phyloP scores from a whole-genome alignment of 2,888 invertebrate species.

The Keiferia lycopersicella region DNA sequence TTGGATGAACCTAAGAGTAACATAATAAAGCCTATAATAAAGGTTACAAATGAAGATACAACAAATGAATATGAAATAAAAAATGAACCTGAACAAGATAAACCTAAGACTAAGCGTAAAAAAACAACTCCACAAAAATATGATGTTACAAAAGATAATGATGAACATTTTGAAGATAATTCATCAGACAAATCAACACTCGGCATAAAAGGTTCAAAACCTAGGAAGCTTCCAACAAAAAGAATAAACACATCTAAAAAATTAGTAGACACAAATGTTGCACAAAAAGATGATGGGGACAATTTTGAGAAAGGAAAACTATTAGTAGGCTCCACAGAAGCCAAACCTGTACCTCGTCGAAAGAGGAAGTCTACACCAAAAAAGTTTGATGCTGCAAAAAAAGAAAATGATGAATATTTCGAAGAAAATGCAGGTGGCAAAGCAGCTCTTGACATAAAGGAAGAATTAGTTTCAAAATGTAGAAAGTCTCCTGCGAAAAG shows the following conservation, averaged over 20 bases:
- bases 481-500: constrained; percentile 25
- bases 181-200: neutral
- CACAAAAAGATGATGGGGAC: neutral
- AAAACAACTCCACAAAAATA: neutral
- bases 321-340: neutral
- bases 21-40: constrained; percentile 34
- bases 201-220: neutral
- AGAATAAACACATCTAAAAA: constrained; percentile 8
- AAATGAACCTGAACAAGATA: neutral
- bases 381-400: neutral
- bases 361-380: neutral
- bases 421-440: neutral
- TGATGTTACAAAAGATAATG: neutral
- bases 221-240: constrained; percentile 23
- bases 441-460: neutral
- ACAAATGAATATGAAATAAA: neutral
- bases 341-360: neutral
- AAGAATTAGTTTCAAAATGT: neutral
- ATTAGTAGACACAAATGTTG: neutral
- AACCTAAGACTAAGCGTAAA: neutral
- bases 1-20: constrained; percentile 26
- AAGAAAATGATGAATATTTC: neutral
- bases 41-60: constrained; percentile 5
- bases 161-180: neutral
- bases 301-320: constrained; percentile 13